phyloP scores from a whole-genome alignment of 2,888 invertebrate genomes.

The Heliconius charithonia region DNA sequence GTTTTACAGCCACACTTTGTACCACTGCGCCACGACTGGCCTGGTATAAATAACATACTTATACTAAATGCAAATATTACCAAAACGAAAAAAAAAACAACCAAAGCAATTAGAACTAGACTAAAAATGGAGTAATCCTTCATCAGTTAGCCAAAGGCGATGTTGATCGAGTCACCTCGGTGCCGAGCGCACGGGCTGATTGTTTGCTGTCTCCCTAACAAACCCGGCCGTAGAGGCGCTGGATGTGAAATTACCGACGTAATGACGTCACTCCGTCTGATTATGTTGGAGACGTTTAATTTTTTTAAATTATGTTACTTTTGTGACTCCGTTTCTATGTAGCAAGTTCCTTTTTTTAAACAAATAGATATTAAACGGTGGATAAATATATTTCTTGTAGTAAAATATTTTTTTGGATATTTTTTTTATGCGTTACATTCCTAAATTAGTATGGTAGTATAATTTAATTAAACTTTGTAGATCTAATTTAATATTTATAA shows the following conservation, averaged over 20 bases:
- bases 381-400: background rate
- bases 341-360: too few species aligned
- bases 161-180: conserved; percentile 59
- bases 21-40: too few species aligned
- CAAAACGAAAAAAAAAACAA: background rate
- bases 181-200: conserved; percentile 52
- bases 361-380: too few species aligned
- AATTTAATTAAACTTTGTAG: background rate
- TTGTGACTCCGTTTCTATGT: too few species aligned
- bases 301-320: background rate
- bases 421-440: background rate
- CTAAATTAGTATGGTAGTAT: background rate
- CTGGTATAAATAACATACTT: background rate
- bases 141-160: conserved; percentile 54
- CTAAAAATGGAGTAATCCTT: conserved; percentile 51
- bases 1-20: too few species aligned
- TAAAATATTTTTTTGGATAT: background rate
- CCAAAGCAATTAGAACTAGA: conserved; percentile 47
- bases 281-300: background rate
- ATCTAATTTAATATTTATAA: too few species aligned
- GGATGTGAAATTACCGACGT: conserved; percentile 26
- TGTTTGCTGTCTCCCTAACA: conserved; percentile 54
- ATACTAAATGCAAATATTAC: background rate
- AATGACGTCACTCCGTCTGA: background rate
- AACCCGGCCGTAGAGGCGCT: conserved; percentile 26